These are phyloP conservation scores for Lepus timidus DNA, from an alignment of 2,113 vertebrate species.

Conservation along the genomic window DNA sequence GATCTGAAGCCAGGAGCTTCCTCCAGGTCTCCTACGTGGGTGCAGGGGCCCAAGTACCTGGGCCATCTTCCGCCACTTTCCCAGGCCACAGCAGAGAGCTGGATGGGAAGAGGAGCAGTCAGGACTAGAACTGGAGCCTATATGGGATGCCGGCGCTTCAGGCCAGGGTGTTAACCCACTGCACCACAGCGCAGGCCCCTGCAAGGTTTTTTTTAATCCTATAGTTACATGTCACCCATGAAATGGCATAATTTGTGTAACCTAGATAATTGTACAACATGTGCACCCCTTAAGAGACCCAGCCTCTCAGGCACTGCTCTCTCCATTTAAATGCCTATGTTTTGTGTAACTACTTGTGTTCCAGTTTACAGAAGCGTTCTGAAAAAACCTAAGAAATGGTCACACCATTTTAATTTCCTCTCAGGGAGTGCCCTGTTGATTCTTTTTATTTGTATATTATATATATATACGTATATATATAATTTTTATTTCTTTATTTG, in stretches of 20 bases:
- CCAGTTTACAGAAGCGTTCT: background rate
- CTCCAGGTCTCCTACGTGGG: too few species aligned
- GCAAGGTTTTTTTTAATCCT: background rate
- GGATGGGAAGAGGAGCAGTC: too few species aligned
- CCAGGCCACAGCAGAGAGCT: too few species aligned
- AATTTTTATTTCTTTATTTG: background rate
- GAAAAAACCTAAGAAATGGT: background rate
- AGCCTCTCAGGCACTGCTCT: background rate
- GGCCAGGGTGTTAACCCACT: too few species aligned
- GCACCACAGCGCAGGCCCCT: too few species aligned
- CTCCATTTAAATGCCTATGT: background rate
- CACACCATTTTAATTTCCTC: background rate
- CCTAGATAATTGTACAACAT: background rate
- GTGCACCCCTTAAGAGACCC: background rate
- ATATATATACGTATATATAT: background rate
- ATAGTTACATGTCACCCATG: background rate
- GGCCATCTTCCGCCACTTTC: too few species aligned
- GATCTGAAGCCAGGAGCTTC: too few species aligned
- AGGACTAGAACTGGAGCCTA: too few species aligned
- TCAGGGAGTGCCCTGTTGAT: background rate
- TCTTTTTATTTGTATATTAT: constrained; percentile 20
- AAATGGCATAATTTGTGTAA: background rate
- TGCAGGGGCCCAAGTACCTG: too few species aligned
- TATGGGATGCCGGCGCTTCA: too few species aligned
- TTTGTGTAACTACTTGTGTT: background rate